Percentiles rank a stretch among this genome's conserved stretches.
Evolutionary conservation across 1,140 invertebrate species (phyloP).

Genomic region (Drepana arcuata): DNA sequence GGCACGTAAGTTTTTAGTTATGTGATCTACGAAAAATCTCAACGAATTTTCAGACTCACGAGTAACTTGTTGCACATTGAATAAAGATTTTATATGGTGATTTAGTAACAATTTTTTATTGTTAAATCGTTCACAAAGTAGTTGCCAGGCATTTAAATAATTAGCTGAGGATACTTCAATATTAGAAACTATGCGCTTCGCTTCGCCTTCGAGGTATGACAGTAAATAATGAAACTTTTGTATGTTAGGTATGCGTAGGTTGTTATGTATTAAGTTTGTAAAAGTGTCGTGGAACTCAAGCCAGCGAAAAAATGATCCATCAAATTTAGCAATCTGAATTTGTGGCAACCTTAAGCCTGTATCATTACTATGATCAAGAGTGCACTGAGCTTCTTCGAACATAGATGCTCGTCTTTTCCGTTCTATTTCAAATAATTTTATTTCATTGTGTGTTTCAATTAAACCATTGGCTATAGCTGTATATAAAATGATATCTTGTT

Average conservation of each 20-base stretch:
- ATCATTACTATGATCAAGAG: background rate
- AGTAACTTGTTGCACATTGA: constrained; percentile 8
- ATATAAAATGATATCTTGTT: background rate
- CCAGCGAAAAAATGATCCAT: constrained; percentile 30
- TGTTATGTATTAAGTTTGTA: constrained; percentile 23
- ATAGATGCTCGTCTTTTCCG: too few relatives aligned
- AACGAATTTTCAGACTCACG: constrained; percentile 18
- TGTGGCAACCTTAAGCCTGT: constrained; percentile 17
- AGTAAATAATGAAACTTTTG: constrained; percentile 24
- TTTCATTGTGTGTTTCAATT: constrained; percentile 1
- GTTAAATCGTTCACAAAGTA: constrained; percentile 16
- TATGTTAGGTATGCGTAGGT: constrained; percentile 10
- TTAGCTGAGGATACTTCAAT: constrained; percentile 20
- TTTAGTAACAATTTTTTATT: constrained; percentile 19
- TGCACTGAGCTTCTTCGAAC: background rate
- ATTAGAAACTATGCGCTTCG: constrained; percentile 18
- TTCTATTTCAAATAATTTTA: too few relatives aligned
- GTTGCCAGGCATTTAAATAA: constrained; percentile 15
- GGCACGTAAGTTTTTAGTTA: constrained; percentile 20
- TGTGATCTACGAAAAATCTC: constrained; percentile 18
- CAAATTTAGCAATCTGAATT: constrained; percentile 33
- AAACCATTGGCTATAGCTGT: background rate
- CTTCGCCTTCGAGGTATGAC: constrained; percentile 20
- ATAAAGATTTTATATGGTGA: constrained; percentile 19
- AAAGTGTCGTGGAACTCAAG: constrained; percentile 32